A percentile compares a stretch with the other conserved stretches of the same genome.
phyloP scores from a whole-genome alignment of 2,797 vertebrate species.

The Peromyscus eremicus region DNA sequence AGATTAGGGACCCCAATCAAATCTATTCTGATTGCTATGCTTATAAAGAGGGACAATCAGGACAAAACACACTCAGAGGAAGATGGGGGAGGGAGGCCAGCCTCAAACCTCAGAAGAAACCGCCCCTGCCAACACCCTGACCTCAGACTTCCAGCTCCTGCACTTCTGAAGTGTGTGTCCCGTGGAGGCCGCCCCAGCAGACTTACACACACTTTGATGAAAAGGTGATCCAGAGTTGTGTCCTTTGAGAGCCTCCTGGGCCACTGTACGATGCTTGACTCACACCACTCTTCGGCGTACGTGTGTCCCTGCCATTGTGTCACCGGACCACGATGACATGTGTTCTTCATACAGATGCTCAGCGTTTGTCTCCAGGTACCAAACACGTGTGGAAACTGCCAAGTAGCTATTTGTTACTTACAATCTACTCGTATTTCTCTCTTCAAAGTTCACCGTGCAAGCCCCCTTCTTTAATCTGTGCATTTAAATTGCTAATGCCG shows the following conservation, averaged over 20 bases:
- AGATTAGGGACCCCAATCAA: not conserved
- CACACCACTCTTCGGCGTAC: not conserved
- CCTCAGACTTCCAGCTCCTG: not conserved
- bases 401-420: slow-evolving; percentile 67
- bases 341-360: slow-evolving; percentile 35
- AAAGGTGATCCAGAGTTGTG: not conserved
- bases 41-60: not conserved
- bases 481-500: slow-evolving; percentile 79
- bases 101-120: not conserved
- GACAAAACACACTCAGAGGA: not conserved
- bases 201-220: not conserved
- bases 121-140: not conserved
- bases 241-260: not conserved
- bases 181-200: not conserved
- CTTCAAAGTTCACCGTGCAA: slow-evolving; percentile 69
- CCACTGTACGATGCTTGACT: not conserved
- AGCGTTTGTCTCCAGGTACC: slow-evolving; percentile 65
- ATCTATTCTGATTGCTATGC: not conserved
- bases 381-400: slow-evolving; percentile 65
- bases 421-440: slow-evolving; percentile 43
- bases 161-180: not conserved
- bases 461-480: slow-evolving; percentile 71
- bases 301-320: not conserved
- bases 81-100: not conserved
- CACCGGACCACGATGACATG: not conserved